Evolutionary conservation across 2,113 vertebrate genomes (phyloP).

Genomic region (Apodemus sylvaticus): DNA sequence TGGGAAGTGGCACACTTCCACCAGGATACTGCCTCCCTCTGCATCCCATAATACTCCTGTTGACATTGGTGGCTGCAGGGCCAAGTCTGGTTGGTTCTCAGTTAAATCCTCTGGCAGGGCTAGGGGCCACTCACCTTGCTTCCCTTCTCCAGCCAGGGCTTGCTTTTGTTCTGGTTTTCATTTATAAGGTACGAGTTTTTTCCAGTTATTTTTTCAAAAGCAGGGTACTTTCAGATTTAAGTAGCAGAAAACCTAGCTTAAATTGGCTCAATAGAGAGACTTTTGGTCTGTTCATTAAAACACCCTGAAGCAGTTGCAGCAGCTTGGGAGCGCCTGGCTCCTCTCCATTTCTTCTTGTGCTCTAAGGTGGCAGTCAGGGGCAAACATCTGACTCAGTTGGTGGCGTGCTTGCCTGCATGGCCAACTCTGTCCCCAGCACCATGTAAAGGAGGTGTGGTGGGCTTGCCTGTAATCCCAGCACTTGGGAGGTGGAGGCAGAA

Average conservation of each 20-base stretch:
- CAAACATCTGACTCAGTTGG: neutral
- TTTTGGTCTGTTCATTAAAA: constrained; percentile 33
- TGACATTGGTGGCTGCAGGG: neutral
- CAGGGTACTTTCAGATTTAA: constrained; percentile 12
- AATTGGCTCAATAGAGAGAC: neutral
- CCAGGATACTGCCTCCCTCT: neutral
- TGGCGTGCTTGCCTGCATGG: neutral
- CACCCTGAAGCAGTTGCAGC: neutral
- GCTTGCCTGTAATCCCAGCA: neutral
- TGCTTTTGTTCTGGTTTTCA: neutral
- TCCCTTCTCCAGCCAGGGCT: neutral
- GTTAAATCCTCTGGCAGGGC: neutral
- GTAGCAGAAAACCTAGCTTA: neutral
- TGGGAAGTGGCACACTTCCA: neutral
- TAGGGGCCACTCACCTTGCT: neutral
- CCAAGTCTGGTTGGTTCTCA: neutral
- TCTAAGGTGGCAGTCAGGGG: neutral
- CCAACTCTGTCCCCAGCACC: neutral
- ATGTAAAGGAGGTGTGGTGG: neutral
- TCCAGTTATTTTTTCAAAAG: neutral
- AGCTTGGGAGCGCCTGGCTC: neutral
- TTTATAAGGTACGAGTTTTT: neutral
- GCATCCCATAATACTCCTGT: neutral
- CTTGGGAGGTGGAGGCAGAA: neutral
- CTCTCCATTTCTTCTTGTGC: neutral